phyloP scores from a whole-genome alignment of 2,888 invertebrate species.

The Seladonia tumulorum region DNA sequence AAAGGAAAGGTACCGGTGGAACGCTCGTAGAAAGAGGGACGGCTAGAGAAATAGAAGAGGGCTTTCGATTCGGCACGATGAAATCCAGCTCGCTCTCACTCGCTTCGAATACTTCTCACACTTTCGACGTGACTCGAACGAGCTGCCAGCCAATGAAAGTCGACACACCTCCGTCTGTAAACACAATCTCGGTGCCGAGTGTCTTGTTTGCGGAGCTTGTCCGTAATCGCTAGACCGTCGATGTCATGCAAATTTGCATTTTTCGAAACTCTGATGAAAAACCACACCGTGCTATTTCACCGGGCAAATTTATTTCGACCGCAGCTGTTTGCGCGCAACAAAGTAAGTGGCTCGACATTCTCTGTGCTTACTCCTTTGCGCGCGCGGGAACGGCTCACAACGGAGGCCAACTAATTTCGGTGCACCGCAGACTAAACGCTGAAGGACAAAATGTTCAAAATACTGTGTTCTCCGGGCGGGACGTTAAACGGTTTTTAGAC shows the following conservation, averaged over 20 bases:
- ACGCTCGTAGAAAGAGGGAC: neutral
- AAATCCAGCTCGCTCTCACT: slow-evolving; percentile 7
- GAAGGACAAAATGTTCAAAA: neutral
- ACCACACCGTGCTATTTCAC: neutral
- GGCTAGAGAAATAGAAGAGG: neutral
- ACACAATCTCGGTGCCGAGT: neutral
- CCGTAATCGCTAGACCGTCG: neutral
- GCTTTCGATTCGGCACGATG: neutral
- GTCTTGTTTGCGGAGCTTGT: neutral
- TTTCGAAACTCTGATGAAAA: neutral
- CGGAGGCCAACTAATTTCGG: neutral
- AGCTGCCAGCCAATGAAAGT: slow-evolving; percentile 4
- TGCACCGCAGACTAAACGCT: neutral
- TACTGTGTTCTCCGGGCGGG: neutral
- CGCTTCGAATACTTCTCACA: neutral
- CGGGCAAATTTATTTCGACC: neutral
- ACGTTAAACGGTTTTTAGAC: too few relatives aligned
- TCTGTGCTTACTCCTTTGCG: neutral
- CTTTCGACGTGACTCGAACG: neutral
- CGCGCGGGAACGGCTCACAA: neutral
- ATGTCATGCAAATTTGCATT: neutral
- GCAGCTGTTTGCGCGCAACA: neutral
- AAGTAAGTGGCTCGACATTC: neutral
- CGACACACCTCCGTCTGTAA: slow-evolving; percentile 5
- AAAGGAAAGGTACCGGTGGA: neutral